Evolutionary conservation across 2,888 invertebrate species (phyloP), one percentile per base, ranked within the genome.

Genomic region (Hirtodrosophila trivittata): DNA sequence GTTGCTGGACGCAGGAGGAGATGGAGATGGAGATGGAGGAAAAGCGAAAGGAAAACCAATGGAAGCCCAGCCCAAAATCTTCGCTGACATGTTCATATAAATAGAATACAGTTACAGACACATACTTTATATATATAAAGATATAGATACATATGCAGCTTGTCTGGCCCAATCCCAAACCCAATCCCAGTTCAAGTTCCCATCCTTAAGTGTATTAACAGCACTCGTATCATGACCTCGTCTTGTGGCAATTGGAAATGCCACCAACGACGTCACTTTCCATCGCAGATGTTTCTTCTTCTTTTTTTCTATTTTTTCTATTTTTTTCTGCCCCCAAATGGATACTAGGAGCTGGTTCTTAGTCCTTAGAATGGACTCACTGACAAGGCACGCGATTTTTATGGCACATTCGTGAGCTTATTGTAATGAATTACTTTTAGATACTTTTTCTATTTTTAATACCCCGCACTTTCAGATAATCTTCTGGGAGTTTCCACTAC

Each of bases 331-430:
- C 1, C 1, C 1, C 18, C 25, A 25, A 39, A 25, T 35, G 16
- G 35, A 21, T n/a, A 14, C 25, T 26, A 1, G 12, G 3, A n/a
- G 25, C 41, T n/a, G 3, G 3, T 12, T n/a, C 12, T 37, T 16
- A 49, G 32, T 14, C 28, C 12, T 37, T 16, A 49, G 32, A 10
- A 18, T 49, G 41, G n/a, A 35, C 21, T 9, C 46, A 28, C 9
- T 32, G 39, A 32, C 39, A 21, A 57, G 47, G 47, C 72, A 83
- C 75, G 85, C 83, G 69, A 87, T 86, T 88, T 88, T 88, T 88
- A 88, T 89, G 88, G 89, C 88, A 87, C 83, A 87, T 83, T 88
- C 85, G 87, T 87, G 87, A 85, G 88, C 87, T 88, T 88, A 88
- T 86, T 87, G 88, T 85, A 89, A 89, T 89, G 88, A 88, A 88